Evolutionary conservation across 2,113 vertebrate genomes (phyloP).

Genomic region (Petromus typicus): DNA sequence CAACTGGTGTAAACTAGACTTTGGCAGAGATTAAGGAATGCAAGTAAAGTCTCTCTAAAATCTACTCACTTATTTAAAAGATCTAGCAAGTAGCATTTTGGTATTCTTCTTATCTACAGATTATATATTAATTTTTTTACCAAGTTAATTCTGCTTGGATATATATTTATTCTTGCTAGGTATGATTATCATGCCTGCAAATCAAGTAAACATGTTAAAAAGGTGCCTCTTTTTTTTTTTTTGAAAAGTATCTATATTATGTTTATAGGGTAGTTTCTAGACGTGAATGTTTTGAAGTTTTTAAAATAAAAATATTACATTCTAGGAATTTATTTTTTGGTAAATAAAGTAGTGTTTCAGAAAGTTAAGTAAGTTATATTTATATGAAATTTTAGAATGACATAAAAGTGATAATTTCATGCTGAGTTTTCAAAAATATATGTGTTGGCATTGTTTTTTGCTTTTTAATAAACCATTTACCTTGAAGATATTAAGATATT

Average conservation of each 20-base stretch:
- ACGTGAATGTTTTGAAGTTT: slow-evolving; percentile 52
- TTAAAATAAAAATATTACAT: slow-evolving; percentile 41
- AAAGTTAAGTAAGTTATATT: slow-evolving; percentile 41
- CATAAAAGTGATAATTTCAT: slow-evolving; percentile 47
- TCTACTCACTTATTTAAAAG: slow-evolving; percentile 40
- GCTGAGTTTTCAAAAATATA: not conserved
- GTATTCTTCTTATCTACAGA: not conserved
- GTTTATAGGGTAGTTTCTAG: slow-evolving; percentile 18
- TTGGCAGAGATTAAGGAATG: slow-evolving; percentile 55
- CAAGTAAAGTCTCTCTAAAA: slow-evolving; percentile 65
- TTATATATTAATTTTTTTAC: slow-evolving; percentile 16
- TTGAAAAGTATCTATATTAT: not conserved
- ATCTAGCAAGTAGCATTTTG: not conserved
- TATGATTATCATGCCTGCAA: slow-evolving; percentile 57
- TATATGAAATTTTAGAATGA: not conserved
- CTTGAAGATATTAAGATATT: not conserved
- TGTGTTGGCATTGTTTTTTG: not conserved
- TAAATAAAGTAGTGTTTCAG: slow-evolving; percentile 44
- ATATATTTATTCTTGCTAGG: not conserved
- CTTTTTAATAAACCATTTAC: not conserved
- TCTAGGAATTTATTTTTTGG: slow-evolving; percentile 22
- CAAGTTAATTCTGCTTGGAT: slow-evolving; percentile 14
- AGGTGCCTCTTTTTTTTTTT: not conserved
- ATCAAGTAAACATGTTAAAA: slow-evolving; percentile 22
- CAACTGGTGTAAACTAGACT: slow-evolving; percentile 19